Conservation (phyloP, 2,797 vertebrate species). For the Onychomys torridus region DNA sequence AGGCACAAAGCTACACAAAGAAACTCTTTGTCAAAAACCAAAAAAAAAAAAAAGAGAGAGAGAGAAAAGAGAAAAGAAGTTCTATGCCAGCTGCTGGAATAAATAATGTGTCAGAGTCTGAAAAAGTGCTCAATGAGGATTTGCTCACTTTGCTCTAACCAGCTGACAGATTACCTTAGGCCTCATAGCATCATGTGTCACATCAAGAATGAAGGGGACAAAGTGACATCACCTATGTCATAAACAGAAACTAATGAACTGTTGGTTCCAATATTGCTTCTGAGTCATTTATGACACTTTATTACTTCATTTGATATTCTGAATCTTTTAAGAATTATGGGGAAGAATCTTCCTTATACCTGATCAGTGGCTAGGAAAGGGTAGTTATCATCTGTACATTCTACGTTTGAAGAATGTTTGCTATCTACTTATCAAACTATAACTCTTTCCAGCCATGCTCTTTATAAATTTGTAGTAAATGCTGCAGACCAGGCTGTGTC, state of each 20-base stretch:
- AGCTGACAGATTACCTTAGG: neutral
- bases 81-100: neutral
- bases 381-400: constrained; percentile 37
- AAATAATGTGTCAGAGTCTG: neutral
- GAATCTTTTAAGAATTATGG: constrained; percentile 8
- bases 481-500: constrained; percentile 17
- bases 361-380: neutral
- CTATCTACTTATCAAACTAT: constrained; percentile 63
- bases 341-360: neutral
- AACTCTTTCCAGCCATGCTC: constrained; percentile 42
- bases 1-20: too few relatives aligned
- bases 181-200: neutral
- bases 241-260: constrained; percentile 18
- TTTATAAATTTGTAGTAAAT: constrained; percentile 43
- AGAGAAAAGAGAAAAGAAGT: neutral
- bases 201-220: neutral
- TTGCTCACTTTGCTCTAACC: neutral
- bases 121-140: neutral
- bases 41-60: too few relatives aligned
- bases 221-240: neutral
- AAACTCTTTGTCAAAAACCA: too few relatives aligned
- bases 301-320: constrained; percentile 12
- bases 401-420: constrained; percentile 31
- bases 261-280: neutral
- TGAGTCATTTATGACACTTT: constrained; percentile 14